phyloP scores from a whole-genome alignment of 2,113 vertebrate genomes.

The Manacus vitellinus region DNA sequence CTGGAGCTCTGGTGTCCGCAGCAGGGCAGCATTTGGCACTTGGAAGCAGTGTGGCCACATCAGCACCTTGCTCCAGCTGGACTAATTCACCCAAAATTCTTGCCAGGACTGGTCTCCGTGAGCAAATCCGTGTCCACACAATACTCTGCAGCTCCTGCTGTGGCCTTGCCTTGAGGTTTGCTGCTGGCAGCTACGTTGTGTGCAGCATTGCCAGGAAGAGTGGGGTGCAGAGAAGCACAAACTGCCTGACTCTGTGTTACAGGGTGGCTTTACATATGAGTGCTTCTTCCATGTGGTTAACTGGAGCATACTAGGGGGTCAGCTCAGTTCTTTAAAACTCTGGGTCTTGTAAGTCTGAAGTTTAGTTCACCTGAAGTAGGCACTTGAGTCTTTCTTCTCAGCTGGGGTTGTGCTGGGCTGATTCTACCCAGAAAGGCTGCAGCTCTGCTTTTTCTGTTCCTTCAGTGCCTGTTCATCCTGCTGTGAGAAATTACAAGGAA shows the following conservation, averaged over 20 bases:
- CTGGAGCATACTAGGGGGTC: not conserved
- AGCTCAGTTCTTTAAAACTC: not conserved
- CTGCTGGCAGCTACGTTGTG: not conserved
- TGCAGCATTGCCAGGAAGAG: not conserved
- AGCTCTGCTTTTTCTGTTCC: not conserved
- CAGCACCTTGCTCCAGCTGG: not conserved
- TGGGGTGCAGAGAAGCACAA: not conserved
- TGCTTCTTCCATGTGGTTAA: not conserved
- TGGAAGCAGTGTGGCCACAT: not conserved
- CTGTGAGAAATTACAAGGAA: not conserved
- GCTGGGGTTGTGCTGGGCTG: not conserved
- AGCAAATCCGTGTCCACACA: not conserved
- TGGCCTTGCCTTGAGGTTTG: not conserved
- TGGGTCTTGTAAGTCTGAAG: not conserved
- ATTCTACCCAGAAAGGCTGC: not conserved
- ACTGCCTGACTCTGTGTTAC: not conserved
- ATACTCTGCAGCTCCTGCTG: not conserved
- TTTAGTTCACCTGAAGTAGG: not conserved
- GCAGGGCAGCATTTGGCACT: not conserved
- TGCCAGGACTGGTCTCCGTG: not conserved
- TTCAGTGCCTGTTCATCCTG: not conserved
- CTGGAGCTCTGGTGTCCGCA: not conserved
- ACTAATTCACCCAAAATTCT: not conserved
- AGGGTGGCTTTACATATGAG: not conserved
- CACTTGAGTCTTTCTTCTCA: not conserved